A percentile compares a stretch with the other conserved stretches of the same genome.
Evolutionary conservation across 1,140 invertebrate genomes (phyloP).

Genomic region (Drosophila trapezifrons): DNA sequence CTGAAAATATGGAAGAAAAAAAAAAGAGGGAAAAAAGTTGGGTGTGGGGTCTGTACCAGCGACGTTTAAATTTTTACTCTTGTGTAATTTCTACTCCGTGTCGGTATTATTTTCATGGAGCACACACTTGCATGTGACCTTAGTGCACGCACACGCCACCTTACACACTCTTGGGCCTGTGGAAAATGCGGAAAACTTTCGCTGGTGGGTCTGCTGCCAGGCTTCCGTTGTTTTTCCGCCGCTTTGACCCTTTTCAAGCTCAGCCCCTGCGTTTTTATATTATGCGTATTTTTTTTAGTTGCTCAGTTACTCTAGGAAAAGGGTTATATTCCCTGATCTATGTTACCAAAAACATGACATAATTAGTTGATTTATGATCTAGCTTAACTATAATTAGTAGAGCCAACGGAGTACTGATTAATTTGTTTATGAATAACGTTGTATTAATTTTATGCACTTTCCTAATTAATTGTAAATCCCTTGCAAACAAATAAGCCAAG

Average conservation of each 20-base stretch:
- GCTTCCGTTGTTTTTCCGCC: conserved; percentile 45
- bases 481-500: not conserved
- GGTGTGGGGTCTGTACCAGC: not conserved
- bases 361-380: not conserved
- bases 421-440: not conserved
- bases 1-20: conserved; percentile 73
- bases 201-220: not conserved
- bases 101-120: conserved; percentile 27
- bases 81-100: conserved; percentile 35
- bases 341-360: not conserved
- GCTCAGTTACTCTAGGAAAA: not conserved
- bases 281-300: conserved; percentile 4
- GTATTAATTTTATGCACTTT: not conserved
- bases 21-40: not conserved
- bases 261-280: not conserved
- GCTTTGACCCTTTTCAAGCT: conserved; percentile 39
- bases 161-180: conserved; percentile 5
- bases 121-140: conserved; percentile 33
- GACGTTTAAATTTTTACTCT: conserved; percentile 39
- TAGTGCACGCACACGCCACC: conserved; percentile 18
- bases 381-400: not conserved
- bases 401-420: too few relatives aligned
- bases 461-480: conserved; percentile 1
- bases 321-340: not conserved
- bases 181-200: conserved; percentile 22